Evolutionary conservation across 2,888 invertebrate species (phyloP).

Genomic region (Calliopum simillimum): DNA sequence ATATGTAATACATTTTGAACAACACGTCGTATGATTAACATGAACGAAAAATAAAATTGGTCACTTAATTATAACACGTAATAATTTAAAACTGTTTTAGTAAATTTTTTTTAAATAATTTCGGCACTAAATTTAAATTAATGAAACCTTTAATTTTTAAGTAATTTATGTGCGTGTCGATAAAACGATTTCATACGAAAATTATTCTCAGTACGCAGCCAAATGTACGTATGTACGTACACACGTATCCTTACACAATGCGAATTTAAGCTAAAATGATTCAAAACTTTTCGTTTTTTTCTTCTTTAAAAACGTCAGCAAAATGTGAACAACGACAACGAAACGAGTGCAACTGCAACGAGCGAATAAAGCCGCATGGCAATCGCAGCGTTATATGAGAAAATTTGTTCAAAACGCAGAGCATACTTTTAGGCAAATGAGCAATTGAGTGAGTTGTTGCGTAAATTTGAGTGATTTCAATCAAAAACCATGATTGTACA

Average conservation of each 20-base stretch:
- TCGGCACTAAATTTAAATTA: no score
- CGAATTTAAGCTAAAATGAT: conserved; percentile 33
- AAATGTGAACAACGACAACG: conserved; percentile 18
- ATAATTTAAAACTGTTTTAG: no score
- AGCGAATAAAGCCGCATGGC: conserved; percentile 8
- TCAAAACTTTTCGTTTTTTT: conserved; percentile 8
- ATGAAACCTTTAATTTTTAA: no score
- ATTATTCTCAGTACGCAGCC: not conserved
- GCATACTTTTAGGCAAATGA: conserved; percentile 20
- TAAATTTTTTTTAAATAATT: no score
- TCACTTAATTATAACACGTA: no score
- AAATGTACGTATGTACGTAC: no score
- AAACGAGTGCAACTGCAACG: conserved; percentile 25
- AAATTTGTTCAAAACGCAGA: not conserved
- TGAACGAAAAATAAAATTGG: no score
- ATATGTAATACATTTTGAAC: no score
- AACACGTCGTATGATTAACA: no score
- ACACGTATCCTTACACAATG: conserved; percentile 25
- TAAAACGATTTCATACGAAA: not conserved
- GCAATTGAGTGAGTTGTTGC: not conserved
- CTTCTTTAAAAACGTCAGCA: conserved; percentile 27
- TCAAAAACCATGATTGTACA: no score
- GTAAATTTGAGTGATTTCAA: not conserved
- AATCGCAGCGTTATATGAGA: not conserved
- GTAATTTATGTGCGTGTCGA: no score